A percentile compares a stretch with the other conserved stretches of the same genome.
Evolutionary conservation across 2,888 invertebrate species (phyloP).

Genomic region (Cephalotes varians): DNA sequence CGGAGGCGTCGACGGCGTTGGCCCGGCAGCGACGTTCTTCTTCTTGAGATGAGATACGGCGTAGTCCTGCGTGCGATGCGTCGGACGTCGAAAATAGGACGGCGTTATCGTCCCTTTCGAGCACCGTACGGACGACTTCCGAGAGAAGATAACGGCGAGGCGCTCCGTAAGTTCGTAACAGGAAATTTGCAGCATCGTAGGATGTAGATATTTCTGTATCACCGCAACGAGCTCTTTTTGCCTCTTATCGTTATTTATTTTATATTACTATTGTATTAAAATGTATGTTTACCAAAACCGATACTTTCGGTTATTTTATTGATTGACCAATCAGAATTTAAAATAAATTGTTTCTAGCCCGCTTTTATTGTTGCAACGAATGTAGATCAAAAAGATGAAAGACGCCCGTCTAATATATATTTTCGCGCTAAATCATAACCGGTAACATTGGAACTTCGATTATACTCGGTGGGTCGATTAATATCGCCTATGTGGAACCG

Average conservation of each 20-base stretch:
- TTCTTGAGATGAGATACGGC: constrained; percentile 24
- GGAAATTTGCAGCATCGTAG: neutral
- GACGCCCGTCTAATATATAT: neutral
- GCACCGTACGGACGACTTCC: neutral
- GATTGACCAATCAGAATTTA: neutral
- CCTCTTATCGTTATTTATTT: neutral
- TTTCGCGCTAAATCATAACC: constrained; percentile 37
- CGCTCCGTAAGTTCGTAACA: constrained; percentile 9
- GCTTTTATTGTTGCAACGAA: neutral
- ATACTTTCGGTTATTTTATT: neutral
- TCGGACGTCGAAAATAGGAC: constrained; percentile 31
- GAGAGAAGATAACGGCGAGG: neutral
- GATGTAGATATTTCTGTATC: neutral
- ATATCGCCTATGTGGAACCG: constrained; percentile 50
- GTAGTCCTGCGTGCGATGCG: constrained; percentile 18
- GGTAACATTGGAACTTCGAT: constrained; percentile 35
- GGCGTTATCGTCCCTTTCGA: constrained; percentile 22
- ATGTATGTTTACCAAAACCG: neutral
- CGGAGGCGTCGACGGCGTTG: neutral
- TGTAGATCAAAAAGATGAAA: neutral
- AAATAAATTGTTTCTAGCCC: neutral
- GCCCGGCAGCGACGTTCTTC: constrained; percentile 49
- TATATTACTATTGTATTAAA: neutral
- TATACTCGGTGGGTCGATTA: constrained; percentile 45
- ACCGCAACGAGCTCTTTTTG: neutral